A percentile compares a stretch with the other conserved stretches of the same genome.
These are phyloP conservation scores for Picathartes gymnocephalus DNA, from an alignment of 2,113 vertebrate genomes.

Conservation along the genomic window DNA sequence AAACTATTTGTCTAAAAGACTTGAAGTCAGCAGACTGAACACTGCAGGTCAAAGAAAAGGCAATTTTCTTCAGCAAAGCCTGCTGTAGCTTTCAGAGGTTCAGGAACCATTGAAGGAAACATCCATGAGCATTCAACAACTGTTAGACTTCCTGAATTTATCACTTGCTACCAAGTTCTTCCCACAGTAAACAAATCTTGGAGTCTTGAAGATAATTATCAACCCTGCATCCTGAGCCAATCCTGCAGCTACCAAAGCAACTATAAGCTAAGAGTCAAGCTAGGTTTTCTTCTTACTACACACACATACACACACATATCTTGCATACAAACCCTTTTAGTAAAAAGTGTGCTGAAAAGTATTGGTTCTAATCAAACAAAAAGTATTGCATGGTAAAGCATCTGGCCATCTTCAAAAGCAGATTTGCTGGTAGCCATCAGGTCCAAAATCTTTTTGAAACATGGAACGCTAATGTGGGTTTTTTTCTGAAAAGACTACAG, in stretches of 20 bases:
- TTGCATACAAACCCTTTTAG: not conserved
- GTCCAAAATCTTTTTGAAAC: not conserved
- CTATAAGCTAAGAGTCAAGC: not conserved
- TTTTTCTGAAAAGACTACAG: not conserved
- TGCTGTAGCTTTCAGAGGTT: not conserved
- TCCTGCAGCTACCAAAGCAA: not conserved
- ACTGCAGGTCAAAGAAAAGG: not conserved
- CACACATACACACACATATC: not conserved
- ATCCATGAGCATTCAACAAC: not conserved
- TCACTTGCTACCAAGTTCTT: not conserved
- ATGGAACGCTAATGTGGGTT: not conserved
- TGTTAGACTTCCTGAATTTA: not conserved
- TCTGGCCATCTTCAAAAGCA: not conserved
- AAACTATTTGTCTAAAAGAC: not conserved
- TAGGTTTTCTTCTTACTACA: not conserved
- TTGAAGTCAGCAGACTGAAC: not conserved
- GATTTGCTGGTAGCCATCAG: not conserved
- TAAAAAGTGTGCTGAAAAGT: not conserved
- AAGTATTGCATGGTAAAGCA: not conserved
- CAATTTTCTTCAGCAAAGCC: not conserved
- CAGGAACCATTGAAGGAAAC: not conserved
- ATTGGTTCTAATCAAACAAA: not conserved
- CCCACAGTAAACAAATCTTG: not conserved
- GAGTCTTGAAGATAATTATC: not conserved
- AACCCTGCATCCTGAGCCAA: not conserved